phyloP scores from a whole-genome alignment of 1,140 invertebrate genomes.

The Periplaneta americana region DNA sequence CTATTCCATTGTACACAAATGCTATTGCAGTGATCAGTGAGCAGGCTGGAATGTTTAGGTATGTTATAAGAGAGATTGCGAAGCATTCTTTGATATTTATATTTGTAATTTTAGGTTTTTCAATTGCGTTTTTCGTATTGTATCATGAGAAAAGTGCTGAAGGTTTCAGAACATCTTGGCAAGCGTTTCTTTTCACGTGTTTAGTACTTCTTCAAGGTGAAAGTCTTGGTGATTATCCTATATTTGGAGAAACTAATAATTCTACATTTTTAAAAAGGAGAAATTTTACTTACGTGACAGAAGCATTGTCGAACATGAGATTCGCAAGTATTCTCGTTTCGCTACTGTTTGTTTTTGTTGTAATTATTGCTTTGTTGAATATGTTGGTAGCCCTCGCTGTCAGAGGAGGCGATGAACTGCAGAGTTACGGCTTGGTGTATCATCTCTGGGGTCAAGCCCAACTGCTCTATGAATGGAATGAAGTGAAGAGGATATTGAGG shows the following conservation, averaged over 20 bases:
- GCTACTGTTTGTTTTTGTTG: neutral
- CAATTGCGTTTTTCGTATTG: neutral
- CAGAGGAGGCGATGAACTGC: neutral
- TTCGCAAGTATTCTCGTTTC: neutral
- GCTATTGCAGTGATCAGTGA: neutral
- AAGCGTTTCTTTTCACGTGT: neutral
- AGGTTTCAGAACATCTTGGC: neutral
- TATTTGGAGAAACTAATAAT: neutral
- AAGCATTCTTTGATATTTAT: neutral
- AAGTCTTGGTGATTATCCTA: neutral
- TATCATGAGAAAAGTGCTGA: neutral
- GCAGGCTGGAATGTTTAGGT: neutral
- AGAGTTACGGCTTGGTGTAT: neutral
- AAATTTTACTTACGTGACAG: neutral
- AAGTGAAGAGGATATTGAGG: neutral
- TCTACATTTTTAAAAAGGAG: neutral
- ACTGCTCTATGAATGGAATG: neutral
- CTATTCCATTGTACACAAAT: neutral
- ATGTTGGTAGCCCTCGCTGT: neutral
- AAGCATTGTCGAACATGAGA: neutral
- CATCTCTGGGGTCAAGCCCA: neutral
- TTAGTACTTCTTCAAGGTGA: neutral
- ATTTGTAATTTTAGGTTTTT: neutral
- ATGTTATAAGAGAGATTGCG: neutral
- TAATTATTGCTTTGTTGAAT: neutral